These are phyloP conservation scores for Sinocyclocheilus grahami DNA, from an alignment of 2,113 vertebrate genomes.

Conservation along the genomic window DNA sequence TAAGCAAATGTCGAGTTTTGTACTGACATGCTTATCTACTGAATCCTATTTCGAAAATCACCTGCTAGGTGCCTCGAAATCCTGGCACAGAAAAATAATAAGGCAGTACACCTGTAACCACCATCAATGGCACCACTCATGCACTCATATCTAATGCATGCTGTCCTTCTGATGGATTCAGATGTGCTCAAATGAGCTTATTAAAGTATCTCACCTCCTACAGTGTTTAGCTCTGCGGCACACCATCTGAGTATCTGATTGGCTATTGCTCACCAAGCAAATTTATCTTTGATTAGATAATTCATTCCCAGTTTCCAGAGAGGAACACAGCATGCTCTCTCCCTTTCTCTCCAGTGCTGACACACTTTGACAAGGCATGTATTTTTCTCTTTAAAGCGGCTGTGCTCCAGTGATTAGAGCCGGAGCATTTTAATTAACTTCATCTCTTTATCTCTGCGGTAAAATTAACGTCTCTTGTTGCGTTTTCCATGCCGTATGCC, in stretches of 20 bases:
- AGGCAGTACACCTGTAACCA: slow-evolving; percentile 28
- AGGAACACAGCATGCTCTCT: slow-evolving; percentile 45
- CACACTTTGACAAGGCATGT: slow-evolving; percentile 50
- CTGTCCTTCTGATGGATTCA: slow-evolving; percentile 40
- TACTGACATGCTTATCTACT: not conserved
- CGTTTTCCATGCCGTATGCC: slow-evolving; percentile 15
- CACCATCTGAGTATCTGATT: slow-evolving; percentile 50
- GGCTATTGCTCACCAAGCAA: slow-evolving; percentile 52
- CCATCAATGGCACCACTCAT: slow-evolving; percentile 19
- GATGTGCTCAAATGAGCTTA: slow-evolving; percentile 52
- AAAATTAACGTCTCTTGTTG: slow-evolving; percentile 50
- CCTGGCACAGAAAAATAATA: slow-evolving; percentile 5
- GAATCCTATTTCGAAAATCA: slow-evolving; percentile 17
- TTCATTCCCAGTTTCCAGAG: slow-evolving; percentile 47
- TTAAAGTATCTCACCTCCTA: slow-evolving; percentile 44
- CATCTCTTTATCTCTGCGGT: slow-evolving; percentile 51
- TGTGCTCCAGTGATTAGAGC: slow-evolving; percentile 53
- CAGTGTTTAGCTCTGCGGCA: slow-evolving; percentile 30
- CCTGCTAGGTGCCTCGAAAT: not conserved
- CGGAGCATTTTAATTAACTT: slow-evolving; percentile 56
- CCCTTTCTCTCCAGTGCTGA: slow-evolving; percentile 23
- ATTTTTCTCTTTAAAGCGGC: slow-evolving; percentile 48
- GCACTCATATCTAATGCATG: slow-evolving; percentile 19
- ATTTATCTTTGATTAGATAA: slow-evolving; percentile 59
- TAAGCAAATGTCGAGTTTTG: not conserved